Conservation (phyloP, 2,113 vertebrate species). For the Chloropsis cyanopogon region DNA sequence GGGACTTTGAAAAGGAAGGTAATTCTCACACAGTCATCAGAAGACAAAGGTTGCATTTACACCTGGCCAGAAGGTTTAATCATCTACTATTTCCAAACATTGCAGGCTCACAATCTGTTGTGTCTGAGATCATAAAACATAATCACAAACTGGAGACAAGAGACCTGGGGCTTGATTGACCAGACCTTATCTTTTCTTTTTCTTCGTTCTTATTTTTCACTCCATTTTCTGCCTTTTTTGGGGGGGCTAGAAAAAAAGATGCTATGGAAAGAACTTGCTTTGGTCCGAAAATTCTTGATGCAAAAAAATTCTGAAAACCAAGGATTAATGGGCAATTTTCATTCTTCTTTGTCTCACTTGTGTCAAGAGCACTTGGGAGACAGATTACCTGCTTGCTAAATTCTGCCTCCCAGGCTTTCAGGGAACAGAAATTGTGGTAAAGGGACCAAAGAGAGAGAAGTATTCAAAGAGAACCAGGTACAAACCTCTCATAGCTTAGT, state of each 20-base stretch:
- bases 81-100: constrained; percentile 97
- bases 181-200: constrained; percentile 46
- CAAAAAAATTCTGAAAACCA: not conserved
- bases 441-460: not conserved
- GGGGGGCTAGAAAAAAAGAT: too few species aligned
- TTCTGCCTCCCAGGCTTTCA: not conserved
- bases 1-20: constrained; percentile 59
- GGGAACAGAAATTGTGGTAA: not conserved
- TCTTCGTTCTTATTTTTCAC: constrained; percentile 43
- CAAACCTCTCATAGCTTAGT: not conserved
- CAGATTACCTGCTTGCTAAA: not conserved
- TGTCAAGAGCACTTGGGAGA: not conserved
- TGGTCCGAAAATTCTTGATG: not conserved
- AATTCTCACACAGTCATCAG: constrained; percentile 77
- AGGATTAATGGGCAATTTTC: not conserved
- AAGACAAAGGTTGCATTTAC: constrained; percentile 99
- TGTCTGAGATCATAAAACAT: constrained; percentile 77
- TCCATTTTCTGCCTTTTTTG: not conserved
- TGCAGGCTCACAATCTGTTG: constrained; percentile 76
- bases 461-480: not conserved
- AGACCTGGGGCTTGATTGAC: constrained; percentile 39
- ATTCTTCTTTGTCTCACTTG: not conserved
- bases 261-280: not conserved
- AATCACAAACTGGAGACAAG: constrained; percentile 62
- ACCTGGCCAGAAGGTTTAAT: constrained; percentile 95